Conservation (phyloP, 2,888 invertebrate species). For the Leptinotarsa rubiginosa region DNA sequence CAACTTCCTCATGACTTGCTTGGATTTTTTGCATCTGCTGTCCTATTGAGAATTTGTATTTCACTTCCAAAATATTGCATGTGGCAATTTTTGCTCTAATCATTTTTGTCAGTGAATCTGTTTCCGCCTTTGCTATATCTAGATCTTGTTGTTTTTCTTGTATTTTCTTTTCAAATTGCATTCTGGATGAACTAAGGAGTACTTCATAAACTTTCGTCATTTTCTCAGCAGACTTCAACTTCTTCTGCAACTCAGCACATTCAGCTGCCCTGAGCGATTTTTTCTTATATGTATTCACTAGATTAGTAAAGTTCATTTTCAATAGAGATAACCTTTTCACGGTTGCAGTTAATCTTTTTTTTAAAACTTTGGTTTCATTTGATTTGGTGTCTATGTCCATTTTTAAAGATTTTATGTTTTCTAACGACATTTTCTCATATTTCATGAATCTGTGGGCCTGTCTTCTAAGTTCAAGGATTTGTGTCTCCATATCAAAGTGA, state of each 20-base stretch:
- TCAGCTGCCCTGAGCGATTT: not conserved
- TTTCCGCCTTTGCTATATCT: not conserved
- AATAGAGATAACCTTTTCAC: not conserved
- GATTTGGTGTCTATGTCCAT: not conserved
- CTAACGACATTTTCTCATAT: slow-evolving; percentile 3
- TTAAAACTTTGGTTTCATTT: not conserved
- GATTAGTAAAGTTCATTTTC: not conserved
- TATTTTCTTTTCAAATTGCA: not conserved
- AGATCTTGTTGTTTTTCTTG: not conserved
- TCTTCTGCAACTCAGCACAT: not conserved
- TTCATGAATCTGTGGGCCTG: slow-evolving; percentile 9
- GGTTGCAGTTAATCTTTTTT: not conserved
- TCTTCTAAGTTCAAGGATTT: slow-evolving; percentile 10
- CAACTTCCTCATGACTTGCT: not conserved
- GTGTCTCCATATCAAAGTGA: not conserved
- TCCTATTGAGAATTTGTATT: not conserved
- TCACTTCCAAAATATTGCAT: slow-evolving; percentile 1
- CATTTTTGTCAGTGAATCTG: not conserved
- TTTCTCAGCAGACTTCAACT: not conserved
- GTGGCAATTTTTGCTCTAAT: not conserved
- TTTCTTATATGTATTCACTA: not conserved
- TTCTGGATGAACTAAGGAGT: not conserved
- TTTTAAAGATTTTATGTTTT: not conserved
- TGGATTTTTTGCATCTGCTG: slow-evolving; percentile 7
- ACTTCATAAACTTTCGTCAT: not conserved